These are phyloP conservation scores for Trigoniulus corallinus DNA, from an alignment of 1,140 invertebrate genomes.

Conservation along the genomic window DNA sequence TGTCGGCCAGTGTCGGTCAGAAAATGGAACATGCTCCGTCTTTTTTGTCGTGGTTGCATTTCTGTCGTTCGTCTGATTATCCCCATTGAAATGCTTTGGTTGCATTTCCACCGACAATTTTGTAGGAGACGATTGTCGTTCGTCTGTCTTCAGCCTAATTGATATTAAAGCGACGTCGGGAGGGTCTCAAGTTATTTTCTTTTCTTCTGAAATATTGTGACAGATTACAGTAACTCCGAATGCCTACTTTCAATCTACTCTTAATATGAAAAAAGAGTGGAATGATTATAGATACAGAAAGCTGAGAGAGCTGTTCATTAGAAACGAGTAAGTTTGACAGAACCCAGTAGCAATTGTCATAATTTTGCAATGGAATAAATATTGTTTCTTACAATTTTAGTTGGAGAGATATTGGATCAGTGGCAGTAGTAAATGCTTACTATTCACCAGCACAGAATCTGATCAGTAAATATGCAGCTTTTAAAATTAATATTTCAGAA, in stretches of 20 bases:
- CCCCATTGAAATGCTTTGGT: too few species aligned
- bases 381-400: conserved; percentile 29
- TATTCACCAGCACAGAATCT: conserved; percentile 2
- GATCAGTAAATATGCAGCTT: conserved; percentile 2
- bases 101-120: too few species aligned
- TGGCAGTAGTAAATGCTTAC: conserved; percentile 7
- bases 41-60: too few species aligned
- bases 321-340: background rate
- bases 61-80: too few species aligned
- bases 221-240: background rate
- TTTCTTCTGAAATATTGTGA: background rate
- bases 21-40: too few species aligned
- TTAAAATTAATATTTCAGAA: too few species aligned
- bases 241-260: background rate
- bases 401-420: conserved; percentile 3
- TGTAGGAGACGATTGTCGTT: too few species aligned
- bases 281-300: background rate
- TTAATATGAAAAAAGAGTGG: background rate
- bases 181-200: too few species aligned
- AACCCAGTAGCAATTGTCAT: background rate
- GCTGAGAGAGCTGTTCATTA: background rate
- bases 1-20: too few species aligned
- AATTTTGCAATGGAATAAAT: conserved; percentile 27
- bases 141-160: too few species aligned
- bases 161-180: too few species aligned